Conservation (phyloP, 2,797 vertebrate genomes). For the Bryconaethiops microstoma region DNA sequence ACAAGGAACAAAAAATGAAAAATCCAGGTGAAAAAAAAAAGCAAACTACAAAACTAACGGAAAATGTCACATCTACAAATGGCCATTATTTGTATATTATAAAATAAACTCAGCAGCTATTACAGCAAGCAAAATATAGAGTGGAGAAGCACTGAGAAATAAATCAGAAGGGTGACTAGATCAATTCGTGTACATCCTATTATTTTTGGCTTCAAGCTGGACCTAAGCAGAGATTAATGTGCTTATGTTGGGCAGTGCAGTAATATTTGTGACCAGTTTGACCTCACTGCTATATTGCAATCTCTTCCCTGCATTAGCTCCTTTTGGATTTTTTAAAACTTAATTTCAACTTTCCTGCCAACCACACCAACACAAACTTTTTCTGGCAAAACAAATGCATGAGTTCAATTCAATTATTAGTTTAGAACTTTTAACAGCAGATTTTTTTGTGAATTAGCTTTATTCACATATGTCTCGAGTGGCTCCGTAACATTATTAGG, state of each 20-base stretch:
- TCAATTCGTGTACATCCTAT: slow-evolving; percentile 32
- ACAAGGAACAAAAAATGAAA: slow-evolving; percentile 29
- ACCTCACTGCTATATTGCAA: background rate
- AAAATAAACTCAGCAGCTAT: slow-evolving; percentile 16
- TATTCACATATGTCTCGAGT: too few species aligned
- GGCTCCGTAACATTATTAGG: background rate
- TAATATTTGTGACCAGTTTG: slow-evolving; percentile 7
- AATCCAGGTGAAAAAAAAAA: slow-evolving; percentile 2
- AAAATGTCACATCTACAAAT: slow-evolving; percentile 27
- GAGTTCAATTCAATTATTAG: too few species aligned
- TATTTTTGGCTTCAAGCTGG: slow-evolving; percentile 22
- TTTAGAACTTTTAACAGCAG: too few species aligned
- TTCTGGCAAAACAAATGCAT: background rate
- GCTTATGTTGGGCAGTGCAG: slow-evolving; percentile 15
- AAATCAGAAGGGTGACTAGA: slow-evolving; percentile 27
- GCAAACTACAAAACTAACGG: slow-evolving; percentile 48
- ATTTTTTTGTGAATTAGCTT: too few species aligned
- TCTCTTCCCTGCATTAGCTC: background rate
- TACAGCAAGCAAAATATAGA: slow-evolving; percentile 34
- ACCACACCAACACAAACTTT: background rate
- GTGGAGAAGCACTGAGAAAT: slow-evolving; percentile 5
- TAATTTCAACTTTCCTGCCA: background rate
- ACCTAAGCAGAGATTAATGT: slow-evolving; percentile 35
- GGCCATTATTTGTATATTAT: slow-evolving; percentile 35
- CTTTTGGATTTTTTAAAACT: background rate